A percentile compares a stretch with the other conserved stretches of the same genome.
phyloP scores from a whole-genome alignment of 2,113 vertebrate species.

The Channa maculata region DNA sequence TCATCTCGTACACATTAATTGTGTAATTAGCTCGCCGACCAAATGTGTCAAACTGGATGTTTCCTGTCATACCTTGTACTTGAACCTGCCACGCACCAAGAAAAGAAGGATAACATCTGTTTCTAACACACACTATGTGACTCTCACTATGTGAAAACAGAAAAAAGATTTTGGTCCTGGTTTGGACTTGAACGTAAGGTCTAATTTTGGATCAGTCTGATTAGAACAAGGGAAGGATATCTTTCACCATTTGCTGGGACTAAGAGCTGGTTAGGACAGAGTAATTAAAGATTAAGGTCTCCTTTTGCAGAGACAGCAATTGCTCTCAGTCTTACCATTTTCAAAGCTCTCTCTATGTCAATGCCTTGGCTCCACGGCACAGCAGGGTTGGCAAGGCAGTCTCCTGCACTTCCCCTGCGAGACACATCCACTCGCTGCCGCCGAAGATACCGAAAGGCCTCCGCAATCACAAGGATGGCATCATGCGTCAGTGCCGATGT shows the following conservation, averaged over 20 bases:
- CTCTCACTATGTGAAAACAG: background rate
- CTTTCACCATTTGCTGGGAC: background rate
- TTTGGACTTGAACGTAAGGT: background rate
- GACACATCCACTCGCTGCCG: slow-evolving; percentile 96
- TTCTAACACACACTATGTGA: background rate
- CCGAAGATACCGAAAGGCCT: slow-evolving; percentile 96
- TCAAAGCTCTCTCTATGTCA: slow-evolving; percentile 97
- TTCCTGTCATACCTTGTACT: slow-evolving; percentile 98
- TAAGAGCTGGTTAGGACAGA: background rate
- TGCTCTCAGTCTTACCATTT: slow-evolving; percentile 88
- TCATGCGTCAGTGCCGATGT: slow-evolving; percentile 97
- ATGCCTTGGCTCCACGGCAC: slow-evolving; percentile 99
- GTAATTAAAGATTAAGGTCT: too few relatives aligned
- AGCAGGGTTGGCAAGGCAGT: slow-evolving; percentile 97
- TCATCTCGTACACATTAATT: slow-evolving; percentile 97
- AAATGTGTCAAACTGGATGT: slow-evolving; percentile 98
- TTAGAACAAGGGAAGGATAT: background rate
- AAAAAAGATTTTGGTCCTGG: too few relatives aligned
- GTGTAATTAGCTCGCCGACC: slow-evolving; percentile 96
- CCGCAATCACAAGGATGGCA: slow-evolving; percentile 93
- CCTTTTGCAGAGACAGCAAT: background rate
- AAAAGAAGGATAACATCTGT: slow-evolving; percentile 6
- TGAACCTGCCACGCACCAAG: slow-evolving; percentile 86
- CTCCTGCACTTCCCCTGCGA: slow-evolving; percentile 94
- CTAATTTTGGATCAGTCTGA: background rate